Evolutionary conservation across 2,113 vertebrate species (phyloP).

Genomic region (Oostethus manadensis): DNA sequence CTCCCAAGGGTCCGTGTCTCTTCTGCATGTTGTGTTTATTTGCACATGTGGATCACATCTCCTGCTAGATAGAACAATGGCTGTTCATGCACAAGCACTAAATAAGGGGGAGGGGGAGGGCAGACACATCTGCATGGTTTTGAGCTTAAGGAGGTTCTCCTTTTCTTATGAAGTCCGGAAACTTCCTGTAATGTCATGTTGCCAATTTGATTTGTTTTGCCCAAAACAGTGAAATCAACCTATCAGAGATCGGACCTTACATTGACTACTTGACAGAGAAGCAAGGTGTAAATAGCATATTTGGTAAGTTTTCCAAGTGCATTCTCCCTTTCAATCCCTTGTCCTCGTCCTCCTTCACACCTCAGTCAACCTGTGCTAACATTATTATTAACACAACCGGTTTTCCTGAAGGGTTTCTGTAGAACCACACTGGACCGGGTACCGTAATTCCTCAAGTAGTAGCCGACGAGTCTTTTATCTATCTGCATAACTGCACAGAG

Average conservation of each 20-base stretch:
- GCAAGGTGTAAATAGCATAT: conserved; percentile 81
- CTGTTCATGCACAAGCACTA: too few relatives aligned
- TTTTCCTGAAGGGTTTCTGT: not conserved
- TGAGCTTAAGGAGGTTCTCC: too few relatives aligned
- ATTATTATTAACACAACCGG: not conserved
- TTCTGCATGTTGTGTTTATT: not conserved
- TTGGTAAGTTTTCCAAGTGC: conserved; percentile 78
- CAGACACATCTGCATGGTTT: too few relatives aligned
- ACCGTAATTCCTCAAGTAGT: too few relatives aligned
- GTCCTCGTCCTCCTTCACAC: conserved; percentile 3
- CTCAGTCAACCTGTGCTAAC: conserved; percentile 8
- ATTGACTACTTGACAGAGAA: conserved; percentile 81
- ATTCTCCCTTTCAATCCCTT: conserved; percentile 15
- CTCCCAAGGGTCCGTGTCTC: conserved; percentile 73
- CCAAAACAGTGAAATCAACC: conserved; percentile 81
- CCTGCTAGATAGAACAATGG: too few relatives aligned
- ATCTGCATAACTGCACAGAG: too few relatives aligned
- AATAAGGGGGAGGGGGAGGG: too few relatives aligned
- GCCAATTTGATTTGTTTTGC: not conserved
- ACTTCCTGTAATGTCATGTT: not conserved
- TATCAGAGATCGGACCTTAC: conserved; percentile 77
- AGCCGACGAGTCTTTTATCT: too few relatives aligned
- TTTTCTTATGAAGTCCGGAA: not conserved
- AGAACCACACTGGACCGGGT: too few relatives aligned
- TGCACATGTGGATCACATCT: too few relatives aligned